Evolutionary conservation across 1,140 invertebrate species (phyloP).

Genomic region (Littorina saxatilis): DNA sequence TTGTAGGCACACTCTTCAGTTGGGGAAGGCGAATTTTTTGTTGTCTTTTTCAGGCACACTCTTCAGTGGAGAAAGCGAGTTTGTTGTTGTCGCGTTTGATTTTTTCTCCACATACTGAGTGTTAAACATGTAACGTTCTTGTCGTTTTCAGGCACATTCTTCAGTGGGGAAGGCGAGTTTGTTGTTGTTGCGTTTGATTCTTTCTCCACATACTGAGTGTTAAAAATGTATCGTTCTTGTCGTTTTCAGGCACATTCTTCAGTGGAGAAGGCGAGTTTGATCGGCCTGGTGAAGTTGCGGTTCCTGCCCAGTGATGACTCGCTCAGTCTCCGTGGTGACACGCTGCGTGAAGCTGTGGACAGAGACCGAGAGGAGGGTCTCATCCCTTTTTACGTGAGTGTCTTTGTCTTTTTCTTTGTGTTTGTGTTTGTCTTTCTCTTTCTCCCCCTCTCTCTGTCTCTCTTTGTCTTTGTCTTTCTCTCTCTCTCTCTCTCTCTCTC

Average conservation of each 20-base stretch:
- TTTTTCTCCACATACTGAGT: no score
- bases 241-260: conserved; percentile 90
- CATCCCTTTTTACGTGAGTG: conserved; percentile 95
- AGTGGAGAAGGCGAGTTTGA: conserved; percentile 95
- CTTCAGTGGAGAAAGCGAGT: conserved; percentile 97
- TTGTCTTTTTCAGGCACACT: conserved; percentile 94
- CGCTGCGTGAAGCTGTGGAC: conserved; percentile 86
- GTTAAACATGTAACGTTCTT: no score
- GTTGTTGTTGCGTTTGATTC: no score
- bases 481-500: neutral
- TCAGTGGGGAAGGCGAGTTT: conserved; percentile 96
- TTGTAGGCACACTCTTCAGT: no score
- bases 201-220: no score
- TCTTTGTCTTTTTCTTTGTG: neutral
- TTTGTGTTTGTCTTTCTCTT: neutral
- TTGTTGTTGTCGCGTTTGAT: no score
- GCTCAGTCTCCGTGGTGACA: conserved; percentile 88
- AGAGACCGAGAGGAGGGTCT: conserved; percentile 91
- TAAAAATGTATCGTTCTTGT: neutral
- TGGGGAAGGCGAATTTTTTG: no score
- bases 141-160: conserved; percentile 93
- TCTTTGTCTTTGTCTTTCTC: conserved; percentile 1
- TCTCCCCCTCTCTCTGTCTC: neutral
- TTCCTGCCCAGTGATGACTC: conserved; percentile 88
- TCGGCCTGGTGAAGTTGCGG: conserved; percentile 92